Percentiles rank a stretch among this genome's conserved stretches.
Evolutionary conservation across 2,888 invertebrate genomes (phyloP).

Genomic region (Lydus trimaculatus): DNA sequence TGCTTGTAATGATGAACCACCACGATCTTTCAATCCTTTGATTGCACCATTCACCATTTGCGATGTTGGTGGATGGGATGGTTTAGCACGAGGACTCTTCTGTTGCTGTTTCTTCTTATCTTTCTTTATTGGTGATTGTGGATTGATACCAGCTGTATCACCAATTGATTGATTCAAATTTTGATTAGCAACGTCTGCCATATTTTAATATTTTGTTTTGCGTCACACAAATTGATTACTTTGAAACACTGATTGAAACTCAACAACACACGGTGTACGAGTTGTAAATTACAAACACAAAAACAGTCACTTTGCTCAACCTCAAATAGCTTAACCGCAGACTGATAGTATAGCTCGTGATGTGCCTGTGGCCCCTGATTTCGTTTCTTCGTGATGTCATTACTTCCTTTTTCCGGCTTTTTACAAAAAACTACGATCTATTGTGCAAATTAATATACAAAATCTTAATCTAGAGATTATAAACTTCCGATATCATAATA

Average conservation of each 20-base stretch:
- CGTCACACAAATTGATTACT: too few relatives aligned
- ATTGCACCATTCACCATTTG: conserved; percentile 69
- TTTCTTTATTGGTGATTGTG: conserved; percentile 39
- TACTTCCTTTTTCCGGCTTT: neutral
- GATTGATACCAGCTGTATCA: neutral
- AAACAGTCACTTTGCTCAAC: neutral
- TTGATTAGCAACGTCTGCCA: neutral
- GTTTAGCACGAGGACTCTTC: conserved; percentile 27
- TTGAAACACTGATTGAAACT: neutral
- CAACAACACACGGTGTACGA: neutral
- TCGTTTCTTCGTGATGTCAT: neutral
- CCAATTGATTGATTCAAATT: too few relatives aligned
- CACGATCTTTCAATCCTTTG: conserved; percentile 63
- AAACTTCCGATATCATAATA: too few relatives aligned
- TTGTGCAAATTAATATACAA: neutral
- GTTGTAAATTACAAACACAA: too few relatives aligned
- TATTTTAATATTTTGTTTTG: neutral
- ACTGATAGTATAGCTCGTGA: neutral
- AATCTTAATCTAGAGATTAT: too few relatives aligned
- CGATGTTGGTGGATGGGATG: conserved; percentile 61
- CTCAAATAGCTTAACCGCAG: neutral
- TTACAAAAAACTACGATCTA: neutral
- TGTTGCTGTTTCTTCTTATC: conserved; percentile 27
- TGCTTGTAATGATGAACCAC: conserved; percentile 66
- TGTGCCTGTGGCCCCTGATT: neutral